These are phyloP conservation scores for Xiphophorus birchmanni DNA, from an alignment of 2,797 vertebrate species.

Conservation along the genomic window DNA sequence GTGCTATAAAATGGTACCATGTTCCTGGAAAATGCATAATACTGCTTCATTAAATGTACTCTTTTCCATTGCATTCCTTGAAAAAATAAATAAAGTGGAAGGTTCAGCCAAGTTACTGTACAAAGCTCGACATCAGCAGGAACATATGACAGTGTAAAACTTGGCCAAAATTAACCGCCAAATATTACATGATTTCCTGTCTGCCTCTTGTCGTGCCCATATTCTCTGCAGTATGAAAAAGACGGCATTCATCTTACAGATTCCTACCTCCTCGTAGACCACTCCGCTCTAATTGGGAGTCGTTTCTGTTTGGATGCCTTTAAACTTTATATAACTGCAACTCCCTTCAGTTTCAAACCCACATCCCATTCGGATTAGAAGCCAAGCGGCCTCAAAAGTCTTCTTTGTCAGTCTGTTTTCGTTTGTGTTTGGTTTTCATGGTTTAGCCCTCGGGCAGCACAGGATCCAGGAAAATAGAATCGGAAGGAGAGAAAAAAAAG, in stretches of 20 bases:
- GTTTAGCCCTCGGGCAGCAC: conserved; percentile 55
- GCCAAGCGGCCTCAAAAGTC: conserved; percentile 69
- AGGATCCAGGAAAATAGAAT: conserved; percentile 60
- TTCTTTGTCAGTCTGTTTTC: conserved; percentile 66
- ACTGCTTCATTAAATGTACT: conserved; percentile 34
- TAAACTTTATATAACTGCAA: conserved; percentile 29
- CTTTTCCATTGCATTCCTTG: conserved; percentile 55
- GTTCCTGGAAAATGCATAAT: too few species aligned
- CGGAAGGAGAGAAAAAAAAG: conserved; percentile 50
- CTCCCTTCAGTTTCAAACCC: conserved; percentile 63
- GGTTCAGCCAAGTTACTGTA: conserved; percentile 62
- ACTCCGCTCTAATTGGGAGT: conserved; percentile 8
- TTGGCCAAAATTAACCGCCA: conserved; percentile 55
- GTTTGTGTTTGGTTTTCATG: conserved; percentile 72
- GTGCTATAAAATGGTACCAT: too few species aligned
- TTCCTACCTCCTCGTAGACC: conserved; percentile 19
- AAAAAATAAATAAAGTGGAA: conserved; percentile 32
- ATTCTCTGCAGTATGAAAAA: conserved; percentile 35
- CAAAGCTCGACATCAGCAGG: conserved; percentile 32
- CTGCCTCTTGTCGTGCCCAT: conserved; percentile 31
- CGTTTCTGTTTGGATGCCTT: conserved; percentile 47
- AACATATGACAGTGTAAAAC: conserved; percentile 33
- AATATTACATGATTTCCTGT: conserved; percentile 47
- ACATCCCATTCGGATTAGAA: conserved; percentile 68
- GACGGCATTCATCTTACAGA: conserved; percentile 37